Conservation (phyloP, 2,113 vertebrate genomes). For the Protomyctophum bolini region DNA sequence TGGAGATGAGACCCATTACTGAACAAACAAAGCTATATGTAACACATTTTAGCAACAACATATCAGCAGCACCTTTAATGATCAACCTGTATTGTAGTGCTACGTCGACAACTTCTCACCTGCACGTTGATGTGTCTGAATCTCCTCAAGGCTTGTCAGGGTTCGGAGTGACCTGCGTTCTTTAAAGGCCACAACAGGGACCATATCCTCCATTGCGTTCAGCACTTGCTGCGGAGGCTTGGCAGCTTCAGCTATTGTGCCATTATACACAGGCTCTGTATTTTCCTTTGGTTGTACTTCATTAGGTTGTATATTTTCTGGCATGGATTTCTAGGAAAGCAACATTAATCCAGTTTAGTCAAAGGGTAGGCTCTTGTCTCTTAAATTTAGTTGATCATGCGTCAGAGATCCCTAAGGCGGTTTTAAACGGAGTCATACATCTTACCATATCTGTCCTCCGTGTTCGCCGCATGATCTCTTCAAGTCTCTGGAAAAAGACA, state of each 20-base stretch:
- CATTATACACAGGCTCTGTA: slow-evolving; percentile 55
- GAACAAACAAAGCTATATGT: no score
- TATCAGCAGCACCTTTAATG: background rate
- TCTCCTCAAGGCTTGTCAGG: slow-evolving; percentile 74
- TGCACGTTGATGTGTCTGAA: slow-evolving; percentile 77
- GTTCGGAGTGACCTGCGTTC: slow-evolving; percentile 76
- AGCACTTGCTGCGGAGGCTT: slow-evolving; percentile 55
- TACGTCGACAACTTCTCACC: slow-evolving; percentile 55
- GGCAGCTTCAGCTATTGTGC: slow-evolving; percentile 46
- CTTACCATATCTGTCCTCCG: slow-evolving; percentile 74
- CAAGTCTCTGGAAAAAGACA: slow-evolving; percentile 68
- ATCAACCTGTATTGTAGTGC: background rate
- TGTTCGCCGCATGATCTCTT: slow-evolving; percentile 82
- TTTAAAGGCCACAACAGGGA: slow-evolving; percentile 80
- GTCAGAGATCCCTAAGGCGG: slow-evolving; percentile 42
- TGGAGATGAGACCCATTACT: no score
- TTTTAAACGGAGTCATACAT: slow-evolving; percentile 11
- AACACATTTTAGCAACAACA: no score
- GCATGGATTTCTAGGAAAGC: slow-evolving; percentile 54
- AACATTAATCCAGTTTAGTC: slow-evolving; percentile 9
- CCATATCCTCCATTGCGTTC: slow-evolving; percentile 61
- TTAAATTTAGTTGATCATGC: slow-evolving; percentile 19
- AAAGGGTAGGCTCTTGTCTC: slow-evolving; percentile 9
- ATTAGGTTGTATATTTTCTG: slow-evolving; percentile 33
- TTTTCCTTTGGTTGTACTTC: slow-evolving; percentile 71